Evolutionary conservation across 2,113 vertebrate species (phyloP), one percentile per base, ranked within the genome.

Genomic region (Megaleporinus macrocephalus): DNA sequence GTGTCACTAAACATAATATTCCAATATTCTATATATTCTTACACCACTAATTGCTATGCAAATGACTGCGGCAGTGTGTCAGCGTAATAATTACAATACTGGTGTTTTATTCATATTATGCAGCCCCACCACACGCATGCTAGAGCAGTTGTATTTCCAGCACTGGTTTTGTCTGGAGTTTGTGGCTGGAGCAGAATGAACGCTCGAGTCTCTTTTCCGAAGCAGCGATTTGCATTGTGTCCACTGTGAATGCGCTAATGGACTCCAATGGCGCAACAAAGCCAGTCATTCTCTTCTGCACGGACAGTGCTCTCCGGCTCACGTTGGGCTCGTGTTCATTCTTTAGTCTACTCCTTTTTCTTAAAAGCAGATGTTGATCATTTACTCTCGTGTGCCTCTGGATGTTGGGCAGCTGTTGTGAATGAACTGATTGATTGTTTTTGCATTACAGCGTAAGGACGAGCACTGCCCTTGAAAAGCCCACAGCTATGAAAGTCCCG

Each of bases 341-440:
- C 20, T 65, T 44, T 44, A 1, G 5, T 44, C 11, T 44, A 44
- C 47, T 47, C 62, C 36, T 70, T 20, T 72, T 73, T 78, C 76
- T 59, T 5, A 51, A 62, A 76, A 61, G 70, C 86, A 81, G 75
- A 75, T 77, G 83, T 72, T 83, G 73, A 59, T 79, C 68, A 87
- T 87, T 79, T 79, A 72, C 70, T 70, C 76, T 74, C 72, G 63
- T 84, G 70, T 69, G 61, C 29, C 63, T 59, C 41, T 29, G 26
- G 24, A 70, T 41, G 73, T 78, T 69, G 49, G 84, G 63, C 51
- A 76, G 66, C 74, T 81, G 75, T 78, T 49, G 33, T n/a, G 75
- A 83, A 77, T 73, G 30, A 69, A 79, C 59, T 27, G 24, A 36
- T 65, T 27, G 24, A 36, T 79, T 81, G 66, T 53, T 75, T 57